Evolutionary conservation across 2,888 invertebrate species (phyloP).

Genomic region (Amphipyra berbera): DNA sequence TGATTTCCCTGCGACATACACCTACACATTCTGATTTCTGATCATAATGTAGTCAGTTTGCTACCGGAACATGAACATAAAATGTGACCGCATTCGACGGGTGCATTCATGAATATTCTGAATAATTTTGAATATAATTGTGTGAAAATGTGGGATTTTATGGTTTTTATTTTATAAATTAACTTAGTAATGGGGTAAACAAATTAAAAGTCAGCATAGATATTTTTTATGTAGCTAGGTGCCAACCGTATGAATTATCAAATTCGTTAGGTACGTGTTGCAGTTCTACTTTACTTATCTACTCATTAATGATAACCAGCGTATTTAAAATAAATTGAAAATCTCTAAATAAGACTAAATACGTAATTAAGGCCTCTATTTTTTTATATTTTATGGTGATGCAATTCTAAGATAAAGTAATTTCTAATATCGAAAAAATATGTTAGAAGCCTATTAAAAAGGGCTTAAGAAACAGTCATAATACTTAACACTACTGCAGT

Average conservation of each 20-base stretch:
- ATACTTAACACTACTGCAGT: too few species aligned
- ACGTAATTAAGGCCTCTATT: too few species aligned
- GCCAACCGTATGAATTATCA: slow-evolving; percentile 4
- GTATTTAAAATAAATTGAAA: too few species aligned
- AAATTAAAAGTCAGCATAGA: slow-evolving; percentile 5
- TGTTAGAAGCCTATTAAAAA: too few species aligned
- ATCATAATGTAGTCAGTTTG: slow-evolving; percentile 21
- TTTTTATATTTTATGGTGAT: too few species aligned
- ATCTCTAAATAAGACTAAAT: too few species aligned
- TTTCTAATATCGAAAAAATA: too few species aligned
- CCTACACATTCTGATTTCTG: neutral
- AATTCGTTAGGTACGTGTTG: neutral
- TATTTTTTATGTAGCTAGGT: neutral
- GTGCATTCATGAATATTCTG: slow-evolving; percentile 82
- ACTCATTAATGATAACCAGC: too few species aligned
- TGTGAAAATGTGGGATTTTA: slow-evolving; percentile 46
- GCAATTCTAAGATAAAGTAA: too few species aligned
- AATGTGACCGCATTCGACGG: slow-evolving; percentile 55
- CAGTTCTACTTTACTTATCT: neutral
- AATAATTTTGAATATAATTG: slow-evolving; percentile 57
- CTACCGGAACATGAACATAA: slow-evolving; percentile 23
- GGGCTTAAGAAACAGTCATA: too few species aligned
- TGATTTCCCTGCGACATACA: too few species aligned
- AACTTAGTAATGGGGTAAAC: slow-evolving; percentile 34
- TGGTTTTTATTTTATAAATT: slow-evolving; percentile 17